Percentiles rank a stretch among this genome's conserved stretches.
Conservation (phyloP, 92 coral and sea anemone genomes). For the Phenganax stokvisi region DNA sequence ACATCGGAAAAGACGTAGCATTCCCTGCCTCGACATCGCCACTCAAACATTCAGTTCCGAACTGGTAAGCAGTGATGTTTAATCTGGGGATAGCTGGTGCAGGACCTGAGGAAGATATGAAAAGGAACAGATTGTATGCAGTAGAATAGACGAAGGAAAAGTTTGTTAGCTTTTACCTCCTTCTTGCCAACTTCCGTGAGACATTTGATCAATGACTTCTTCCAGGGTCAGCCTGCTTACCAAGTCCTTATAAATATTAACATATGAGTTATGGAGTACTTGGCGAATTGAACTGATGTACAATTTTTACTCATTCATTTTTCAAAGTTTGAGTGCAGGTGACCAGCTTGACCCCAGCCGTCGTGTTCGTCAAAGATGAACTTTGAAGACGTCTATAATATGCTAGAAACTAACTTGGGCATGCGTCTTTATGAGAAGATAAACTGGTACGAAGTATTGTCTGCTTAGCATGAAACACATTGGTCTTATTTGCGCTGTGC, state of each 20-base stretch:
- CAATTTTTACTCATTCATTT: no score
- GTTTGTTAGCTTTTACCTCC: conserved; percentile 9
- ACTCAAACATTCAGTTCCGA: conserved; percentile 52
- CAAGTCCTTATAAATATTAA: conserved; percentile 4
- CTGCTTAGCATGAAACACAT: no score
- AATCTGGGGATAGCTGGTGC: conserved; percentile 50
- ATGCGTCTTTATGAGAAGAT: no score
- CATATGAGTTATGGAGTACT: neutral
- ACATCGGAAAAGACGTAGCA: conserved; percentile 55
- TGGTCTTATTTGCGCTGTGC: no score
- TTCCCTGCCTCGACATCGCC: conserved; percentile 49
- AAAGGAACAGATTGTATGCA: neutral
- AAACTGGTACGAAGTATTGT: no score
- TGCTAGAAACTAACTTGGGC: no score
- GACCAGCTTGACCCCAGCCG: no score
- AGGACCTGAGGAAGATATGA: conserved; percentile 22
- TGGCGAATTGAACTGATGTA: neutral
- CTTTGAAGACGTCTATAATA: no score
- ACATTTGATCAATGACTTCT: conserved; percentile 26
- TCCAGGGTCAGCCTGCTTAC: conserved; percentile 14
- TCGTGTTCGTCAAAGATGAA: no score
- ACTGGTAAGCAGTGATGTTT: conserved; percentile 41
- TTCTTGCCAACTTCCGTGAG: conserved; percentile 32
- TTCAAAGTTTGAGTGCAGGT: no score
- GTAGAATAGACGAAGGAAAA: neutral